These are phyloP conservation scores for Ceratina australensis DNA, from an alignment of 1,140 invertebrate species.

Conservation along the genomic window DNA sequence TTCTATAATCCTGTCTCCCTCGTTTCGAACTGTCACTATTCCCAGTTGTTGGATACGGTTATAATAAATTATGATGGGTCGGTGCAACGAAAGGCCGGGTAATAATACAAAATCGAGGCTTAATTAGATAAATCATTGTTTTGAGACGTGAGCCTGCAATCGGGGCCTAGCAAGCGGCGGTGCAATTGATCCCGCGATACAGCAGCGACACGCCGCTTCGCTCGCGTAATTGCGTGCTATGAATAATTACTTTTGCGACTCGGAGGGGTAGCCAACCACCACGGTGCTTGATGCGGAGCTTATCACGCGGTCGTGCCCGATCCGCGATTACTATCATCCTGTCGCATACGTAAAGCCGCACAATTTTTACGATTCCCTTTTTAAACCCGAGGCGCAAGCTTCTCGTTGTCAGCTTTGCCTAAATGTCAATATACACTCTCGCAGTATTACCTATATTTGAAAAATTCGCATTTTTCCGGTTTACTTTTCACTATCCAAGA, in stretches of 20 bases:
- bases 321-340: constrained; percentile 21
- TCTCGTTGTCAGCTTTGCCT: no score
- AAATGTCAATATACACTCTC: no score
- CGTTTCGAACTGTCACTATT: constrained; percentile 58
- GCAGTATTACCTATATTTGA: no score
- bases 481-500: no score
- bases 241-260: constrained; percentile 73
- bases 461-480: no score
- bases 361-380: no score
- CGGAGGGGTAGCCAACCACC: constrained; percentile 62
- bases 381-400: no score
- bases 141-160: constrained; percentile 73
- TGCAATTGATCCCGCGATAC: constrained; percentile 72
- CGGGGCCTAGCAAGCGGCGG: constrained; percentile 64
- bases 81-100: constrained; percentile 58
- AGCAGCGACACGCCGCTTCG: constrained; percentile 55
- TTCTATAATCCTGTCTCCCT: not conserved
- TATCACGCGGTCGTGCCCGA: constrained; percentile 20
- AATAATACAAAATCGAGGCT: constrained; percentile 72
- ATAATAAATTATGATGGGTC: constrained; percentile 59
- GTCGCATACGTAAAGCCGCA: not conserved
- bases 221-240: constrained; percentile 74
- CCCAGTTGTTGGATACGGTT: constrained; percentile 38
- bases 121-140: constrained; percentile 78
- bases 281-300: not conserved